A percentile compares a stretch with the other conserved stretches of the same genome.
These are phyloP conservation scores for Rhamphomyia laevipes DNA, from an alignment of 2,888 invertebrate species.

Conservation along the genomic window DNA sequence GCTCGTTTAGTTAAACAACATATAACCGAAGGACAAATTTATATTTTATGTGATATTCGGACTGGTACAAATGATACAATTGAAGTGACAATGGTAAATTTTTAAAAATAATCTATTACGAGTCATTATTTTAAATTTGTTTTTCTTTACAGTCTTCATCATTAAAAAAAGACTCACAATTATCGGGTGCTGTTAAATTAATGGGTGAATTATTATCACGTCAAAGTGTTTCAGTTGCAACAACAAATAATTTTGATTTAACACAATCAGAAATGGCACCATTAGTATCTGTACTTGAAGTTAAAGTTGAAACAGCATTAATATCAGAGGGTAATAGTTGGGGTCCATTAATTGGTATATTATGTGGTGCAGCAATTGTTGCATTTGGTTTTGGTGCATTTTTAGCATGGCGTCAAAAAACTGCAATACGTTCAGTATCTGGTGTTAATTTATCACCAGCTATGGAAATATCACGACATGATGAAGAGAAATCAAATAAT, in stretches of 20 bases:
- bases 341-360: slow-evolving; percentile 36
- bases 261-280: slow-evolving; percentile 49
- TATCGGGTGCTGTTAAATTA: slow-evolving; percentile 45
- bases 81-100: slow-evolving; percentile 71
- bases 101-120: neutral
- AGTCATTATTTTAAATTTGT: slow-evolving; percentile 6
- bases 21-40: slow-evolving; percentile 49
- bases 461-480: slow-evolving; percentile 52
- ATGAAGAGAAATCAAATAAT: slow-evolving; percentile 84
- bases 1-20: slow-evolving; percentile 38
- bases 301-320: slow-evolving; percentile 59
- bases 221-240: slow-evolving; percentile 28
- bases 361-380: slow-evolving; percentile 37
- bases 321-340: slow-evolving; percentile 36
- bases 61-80: slow-evolving; percentile 68
- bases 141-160: slow-evolving; percentile 40
- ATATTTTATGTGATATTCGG: slow-evolving; percentile 75
- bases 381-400: slow-evolving; percentile 38
- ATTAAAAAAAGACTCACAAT: slow-evolving; percentile 35
- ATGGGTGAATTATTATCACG: slow-evolving; percentile 53
- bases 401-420: slow-evolving; percentile 45
- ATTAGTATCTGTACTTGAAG: slow-evolving; percentile 61
- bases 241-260: slow-evolving; percentile 23
- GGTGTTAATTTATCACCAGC: slow-evolving; percentile 43
- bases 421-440: slow-evolving; percentile 41